A percentile compares a stretch with the other conserved stretches of the same genome.
These are phyloP conservation scores for Pelobates cultripes DNA, from an alignment of 2,797 vertebrate species.

Conservation along the genomic window DNA sequence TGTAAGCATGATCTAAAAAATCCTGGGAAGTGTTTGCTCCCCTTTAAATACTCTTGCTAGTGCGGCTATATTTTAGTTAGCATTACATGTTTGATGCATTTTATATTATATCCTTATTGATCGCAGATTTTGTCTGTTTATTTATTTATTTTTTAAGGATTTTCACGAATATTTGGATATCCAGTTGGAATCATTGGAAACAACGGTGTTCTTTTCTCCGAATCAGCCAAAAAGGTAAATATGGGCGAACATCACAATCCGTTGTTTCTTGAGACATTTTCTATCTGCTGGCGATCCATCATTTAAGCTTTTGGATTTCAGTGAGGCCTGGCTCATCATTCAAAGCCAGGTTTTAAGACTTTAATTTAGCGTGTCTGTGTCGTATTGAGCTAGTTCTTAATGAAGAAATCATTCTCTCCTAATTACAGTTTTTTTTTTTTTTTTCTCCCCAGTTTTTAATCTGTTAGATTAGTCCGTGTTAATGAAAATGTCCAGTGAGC, in stretches of 20 bases:
- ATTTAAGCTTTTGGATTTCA: neutral
- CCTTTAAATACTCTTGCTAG: too few species aligned
- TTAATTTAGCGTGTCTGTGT: slow-evolving; percentile 31
- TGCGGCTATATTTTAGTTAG: too few species aligned
- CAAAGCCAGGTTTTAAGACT: neutral
- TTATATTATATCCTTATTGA: too few species aligned
- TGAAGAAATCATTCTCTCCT: slow-evolving; percentile 3
- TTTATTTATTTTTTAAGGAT: slow-evolving; percentile 73
- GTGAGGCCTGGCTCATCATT: neutral
- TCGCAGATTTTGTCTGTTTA: neutral
- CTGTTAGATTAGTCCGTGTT: neutral
- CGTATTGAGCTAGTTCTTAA: slow-evolving; percentile 36
- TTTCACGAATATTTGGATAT: slow-evolving; percentile 95
- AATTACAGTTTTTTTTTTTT: neutral
- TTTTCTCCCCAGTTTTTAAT: neutral
- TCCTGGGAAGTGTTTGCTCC: too few species aligned
- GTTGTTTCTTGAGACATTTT: slow-evolving; percentile 16
- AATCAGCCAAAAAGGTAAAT: slow-evolving; percentile 94
- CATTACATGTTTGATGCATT: too few species aligned
- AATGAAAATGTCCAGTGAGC: too few species aligned
- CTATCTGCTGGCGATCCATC: neutral
- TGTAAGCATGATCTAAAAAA: too few species aligned
- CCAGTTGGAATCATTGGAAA: slow-evolving; percentile 96
- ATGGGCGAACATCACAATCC: slow-evolving; percentile 15
- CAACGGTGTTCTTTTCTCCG: slow-evolving; percentile 97